Base-by-base conservation (phyloP, 2,888 invertebrate genomes). In the Rhagonycha fulva region DNA sequence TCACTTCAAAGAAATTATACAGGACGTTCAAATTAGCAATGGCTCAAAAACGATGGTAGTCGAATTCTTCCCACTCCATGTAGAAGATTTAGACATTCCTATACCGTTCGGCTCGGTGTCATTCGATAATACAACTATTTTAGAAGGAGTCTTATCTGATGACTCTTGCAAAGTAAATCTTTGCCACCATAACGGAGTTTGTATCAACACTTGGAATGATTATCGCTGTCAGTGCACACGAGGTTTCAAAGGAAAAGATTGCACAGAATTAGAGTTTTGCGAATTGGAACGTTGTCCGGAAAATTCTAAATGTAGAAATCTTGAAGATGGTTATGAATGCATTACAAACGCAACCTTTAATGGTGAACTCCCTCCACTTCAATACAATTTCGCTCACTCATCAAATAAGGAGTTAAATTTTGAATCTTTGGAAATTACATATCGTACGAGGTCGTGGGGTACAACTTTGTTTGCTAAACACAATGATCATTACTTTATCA, bases 271-370 rank as follows among this genome's bases (percentile, higher is more conserved):
- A 86, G 96, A 97, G 88, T 97, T 96, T 89, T 98, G 96, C 85
- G 94, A 94, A 85, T 89, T 96, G 82, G 94, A 94, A 86, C 92
- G 92, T 71, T 98, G 98, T 85, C 98, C 98, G 4, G 88, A 88
- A 70, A 92, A 92, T 79, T 94, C 96, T 14, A 90, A 91, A 70
- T 98, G 98, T 86, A 91, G 93, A 78, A 97, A 97, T 88, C 90
- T 98, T 11, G 94, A 95, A 84, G 93, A 94, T 81, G 97, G 98
- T 10, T 97, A 95, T 88, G 98, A 98, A 88, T 98, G 98, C 87
- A 91, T 97, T 66, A 93, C 96, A 0, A 95, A 95, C 86, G 94
- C 95, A 70, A 96, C 97, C 1, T 96, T 98, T 86, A 93, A 95
- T 84, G 96, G 96, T 9, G 89, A 90, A 77, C 91, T 91, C 83